phyloP scores from a whole-genome alignment of 2,113 vertebrate species.

The Rattus norvegicus region GRCr8 NC_086026.1:100531501-100532000 shows the following conservation, averaged over 20 bases:
- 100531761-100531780: background rate
- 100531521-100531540: background rate
- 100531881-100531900: background rate
- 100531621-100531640: background rate
- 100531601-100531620: background rate
- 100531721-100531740: background rate
- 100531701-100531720: background rate
- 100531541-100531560: too few relatives aligned
- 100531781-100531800: background rate
- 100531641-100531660: background rate
- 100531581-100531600: background rate
- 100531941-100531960: background rate
- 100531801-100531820: too few relatives aligned
- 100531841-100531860: background rate
- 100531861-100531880: background rate
- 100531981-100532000: background rate
- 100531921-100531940: background rate
- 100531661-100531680: background rate
- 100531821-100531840: background rate
- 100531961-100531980: background rate
- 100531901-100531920: background rate
- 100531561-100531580: background rate
- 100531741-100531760: background rate
- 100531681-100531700: background rate
- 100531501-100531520: too few relatives aligned